Evolutionary conservation across 2,797 vertebrate genomes (phyloP).

Genomic region (Lacerta viridis): DNA sequence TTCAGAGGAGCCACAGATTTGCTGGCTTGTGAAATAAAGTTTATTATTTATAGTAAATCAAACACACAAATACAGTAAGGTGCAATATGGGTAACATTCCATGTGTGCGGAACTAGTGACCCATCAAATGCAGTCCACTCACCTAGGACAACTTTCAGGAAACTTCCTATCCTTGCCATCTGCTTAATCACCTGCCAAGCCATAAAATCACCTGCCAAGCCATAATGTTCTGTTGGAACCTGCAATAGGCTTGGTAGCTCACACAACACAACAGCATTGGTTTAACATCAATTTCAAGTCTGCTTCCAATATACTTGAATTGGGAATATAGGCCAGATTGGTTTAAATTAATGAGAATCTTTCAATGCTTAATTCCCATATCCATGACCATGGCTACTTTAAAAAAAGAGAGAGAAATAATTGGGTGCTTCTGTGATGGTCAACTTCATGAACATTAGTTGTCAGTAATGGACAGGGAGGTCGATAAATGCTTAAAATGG

Average conservation of each 20-base stretch:
- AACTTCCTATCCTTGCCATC: not conserved
- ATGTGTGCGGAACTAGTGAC: not conserved
- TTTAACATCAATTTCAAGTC: not conserved
- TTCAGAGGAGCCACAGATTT: not conserved
- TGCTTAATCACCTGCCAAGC: not conserved
- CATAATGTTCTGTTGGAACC: not conserved
- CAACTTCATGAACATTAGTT: not conserved
- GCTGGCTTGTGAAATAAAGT: not conserved
- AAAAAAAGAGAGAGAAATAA: not conserved
- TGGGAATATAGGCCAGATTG: not conserved
- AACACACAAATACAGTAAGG: not conserved
- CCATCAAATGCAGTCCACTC: not conserved
- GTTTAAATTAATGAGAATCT: not conserved
- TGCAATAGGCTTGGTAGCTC: not conserved
- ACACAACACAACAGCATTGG: not conserved
- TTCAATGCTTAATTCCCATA: not conserved
- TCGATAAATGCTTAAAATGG: not conserved
- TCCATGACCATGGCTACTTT: not conserved
- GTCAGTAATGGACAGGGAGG: not conserved
- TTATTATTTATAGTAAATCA: conserved; percentile 16
- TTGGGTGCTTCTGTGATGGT: not conserved
- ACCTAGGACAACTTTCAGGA: not conserved
- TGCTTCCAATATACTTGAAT: not conserved
- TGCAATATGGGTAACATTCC: not conserved
- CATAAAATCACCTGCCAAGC: not conserved